phyloP scores from a whole-genome alignment of 2,113 vertebrate genomes.

The Rhinoptilus africanus region DNA sequence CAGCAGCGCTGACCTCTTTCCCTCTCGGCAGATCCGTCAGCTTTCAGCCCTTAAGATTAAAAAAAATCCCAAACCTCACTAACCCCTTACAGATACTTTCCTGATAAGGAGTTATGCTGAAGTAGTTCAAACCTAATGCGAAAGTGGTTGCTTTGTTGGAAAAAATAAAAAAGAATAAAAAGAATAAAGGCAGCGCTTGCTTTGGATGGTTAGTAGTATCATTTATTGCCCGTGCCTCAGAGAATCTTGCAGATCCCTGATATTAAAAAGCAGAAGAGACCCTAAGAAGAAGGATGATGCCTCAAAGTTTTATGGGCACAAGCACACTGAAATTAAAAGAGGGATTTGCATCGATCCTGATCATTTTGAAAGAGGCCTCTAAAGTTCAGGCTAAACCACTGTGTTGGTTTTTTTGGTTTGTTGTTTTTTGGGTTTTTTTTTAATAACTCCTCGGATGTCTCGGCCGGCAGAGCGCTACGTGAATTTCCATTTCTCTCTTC shows the following conservation, averaged over 20 bases:
- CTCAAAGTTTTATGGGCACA: neutral
- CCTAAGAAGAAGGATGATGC: neutral
- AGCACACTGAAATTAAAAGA: neutral
- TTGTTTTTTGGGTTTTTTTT: neutral
- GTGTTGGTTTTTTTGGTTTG: neutral
- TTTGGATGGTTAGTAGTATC: neutral
- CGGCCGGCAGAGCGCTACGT: neutral
- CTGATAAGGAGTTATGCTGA: slow-evolving; percentile 8
- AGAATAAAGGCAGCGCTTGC: neutral
- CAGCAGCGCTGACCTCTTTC: neutral
- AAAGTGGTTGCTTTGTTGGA: slow-evolving; percentile 15
- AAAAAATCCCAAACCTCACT: neutral
- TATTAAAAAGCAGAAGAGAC: neutral
- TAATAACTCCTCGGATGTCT: neutral
- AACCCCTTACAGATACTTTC: slow-evolving; percentile 22
- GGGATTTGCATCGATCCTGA: neutral
- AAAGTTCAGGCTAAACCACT: neutral
- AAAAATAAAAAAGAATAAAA: slow-evolving; percentile 7
- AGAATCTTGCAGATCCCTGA: neutral
- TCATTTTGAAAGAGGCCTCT: neutral
- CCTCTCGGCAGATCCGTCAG: slow-evolving; percentile 8
- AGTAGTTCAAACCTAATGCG: neutral
- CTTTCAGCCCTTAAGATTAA: neutral
- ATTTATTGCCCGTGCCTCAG: neutral
- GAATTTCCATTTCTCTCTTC: slow-evolving; percentile 41